A percentile compares a stretch with the other conserved stretches of the same genome.
Evolutionary conservation across 2,888 invertebrate species (phyloP).

Genomic region (Halocaridina rubra): DNA sequence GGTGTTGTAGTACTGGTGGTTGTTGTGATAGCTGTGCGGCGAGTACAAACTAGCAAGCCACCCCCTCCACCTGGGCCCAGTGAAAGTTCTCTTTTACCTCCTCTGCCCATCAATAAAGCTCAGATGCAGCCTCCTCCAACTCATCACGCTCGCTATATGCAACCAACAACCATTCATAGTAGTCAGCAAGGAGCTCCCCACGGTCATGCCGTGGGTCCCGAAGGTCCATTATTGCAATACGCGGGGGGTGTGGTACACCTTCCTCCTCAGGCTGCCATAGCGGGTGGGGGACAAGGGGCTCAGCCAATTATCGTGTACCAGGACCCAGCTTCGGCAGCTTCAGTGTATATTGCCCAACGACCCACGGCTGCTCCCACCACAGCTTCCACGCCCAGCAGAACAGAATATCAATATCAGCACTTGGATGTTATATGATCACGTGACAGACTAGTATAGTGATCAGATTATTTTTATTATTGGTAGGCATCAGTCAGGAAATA

Average conservation of each 20-base stretch:
- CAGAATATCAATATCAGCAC: constrained; percentile 51
- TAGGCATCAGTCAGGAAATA: not conserved
- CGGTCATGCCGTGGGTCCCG: constrained; percentile 49
- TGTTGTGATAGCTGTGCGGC: constrained; percentile 26
- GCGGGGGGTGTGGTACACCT: constrained; percentile 45
- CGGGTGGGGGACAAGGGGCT: constrained; percentile 34
- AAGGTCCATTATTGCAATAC: constrained; percentile 41
- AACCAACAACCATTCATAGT: constrained; percentile 14
- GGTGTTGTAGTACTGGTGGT: constrained; percentile 14
- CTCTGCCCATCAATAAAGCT: constrained; percentile 31
- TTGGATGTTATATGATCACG: constrained; percentile 55
- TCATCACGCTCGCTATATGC: constrained; percentile 42
- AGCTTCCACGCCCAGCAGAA: constrained; percentile 1
- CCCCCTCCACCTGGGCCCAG: constrained; percentile 37
- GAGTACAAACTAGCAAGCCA: constrained; percentile 35
- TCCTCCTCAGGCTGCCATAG: constrained; percentile 36
- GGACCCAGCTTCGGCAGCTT: constrained; percentile 47
- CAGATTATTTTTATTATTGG: not conserved
- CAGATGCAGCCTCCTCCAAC: constrained; percentile 40
- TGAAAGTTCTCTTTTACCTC: constrained; percentile 39
- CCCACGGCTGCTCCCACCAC: constrained; percentile 23
- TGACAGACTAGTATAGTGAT: constrained; percentile 38
- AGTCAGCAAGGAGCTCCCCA: constrained; percentile 29
- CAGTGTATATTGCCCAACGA: constrained; percentile 50
- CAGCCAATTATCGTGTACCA: constrained; percentile 53